Evolutionary conservation across 2,888 invertebrate species (phyloP).

Genomic region (Dicycla oo): DNA sequence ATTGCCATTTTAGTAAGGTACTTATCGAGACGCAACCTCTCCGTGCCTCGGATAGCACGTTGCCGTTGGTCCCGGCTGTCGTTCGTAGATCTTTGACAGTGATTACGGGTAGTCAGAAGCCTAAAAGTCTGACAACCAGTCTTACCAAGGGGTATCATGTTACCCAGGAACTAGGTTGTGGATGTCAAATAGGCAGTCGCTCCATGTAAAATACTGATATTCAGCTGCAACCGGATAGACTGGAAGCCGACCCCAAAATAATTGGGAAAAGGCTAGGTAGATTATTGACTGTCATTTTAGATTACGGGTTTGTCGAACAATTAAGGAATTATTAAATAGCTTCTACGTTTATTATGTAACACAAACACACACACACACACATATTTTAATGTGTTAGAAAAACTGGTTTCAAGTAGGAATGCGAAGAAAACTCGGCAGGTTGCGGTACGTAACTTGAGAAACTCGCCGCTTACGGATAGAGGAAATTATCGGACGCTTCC

Average conservation of each 20-base stretch:
- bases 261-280: not conserved
- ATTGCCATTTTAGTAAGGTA: no score
- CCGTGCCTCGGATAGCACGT: not conserved
- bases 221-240: not conserved
- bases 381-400: slow-evolving; percentile 17
- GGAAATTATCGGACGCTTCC: slow-evolving; percentile 44
- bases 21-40: not conserved
- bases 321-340: slow-evolving; percentile 7
- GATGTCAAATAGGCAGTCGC: not conserved
- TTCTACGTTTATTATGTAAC: slow-evolving; percentile 13
- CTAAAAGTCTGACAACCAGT: not conserved
- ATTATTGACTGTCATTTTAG: not conserved
- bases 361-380: no score
- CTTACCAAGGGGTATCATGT: not conserved
- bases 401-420: slow-evolving; percentile 36
- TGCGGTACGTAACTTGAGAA: slow-evolving; percentile 31
- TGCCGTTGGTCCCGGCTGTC: not conserved
- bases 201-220: not conserved
- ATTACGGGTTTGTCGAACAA: slow-evolving; percentile 11
- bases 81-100: not conserved
- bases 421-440: slow-evolving; percentile 26
- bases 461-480: slow-evolving; percentile 24
- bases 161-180: not conserved
- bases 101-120: not conserved
- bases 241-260: not conserved